Evolutionary conservation across 2,888 invertebrate species (phyloP), one percentile per base, ranked within the genome.

Genomic region (Ischnus inquisitorius): DNA sequence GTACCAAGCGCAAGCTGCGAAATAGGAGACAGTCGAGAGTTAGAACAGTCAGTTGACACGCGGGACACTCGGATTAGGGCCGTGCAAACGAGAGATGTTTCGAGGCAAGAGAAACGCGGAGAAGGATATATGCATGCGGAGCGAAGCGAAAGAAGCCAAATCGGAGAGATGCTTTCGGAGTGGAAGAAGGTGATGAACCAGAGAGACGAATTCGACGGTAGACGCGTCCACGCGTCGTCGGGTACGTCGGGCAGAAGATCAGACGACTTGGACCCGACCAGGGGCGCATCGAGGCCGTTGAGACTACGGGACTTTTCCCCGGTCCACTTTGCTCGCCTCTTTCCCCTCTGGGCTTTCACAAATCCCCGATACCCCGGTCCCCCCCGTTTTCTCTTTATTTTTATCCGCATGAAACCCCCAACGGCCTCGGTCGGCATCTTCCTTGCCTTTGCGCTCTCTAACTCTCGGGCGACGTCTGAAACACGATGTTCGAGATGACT

Each of bases 121-220:
- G 46, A 72, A n/a, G 22, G 22, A 60, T 22, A 43, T 41, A 16
- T n/a, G 25, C 25, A 34, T 16, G 10, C 22, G 22, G 22, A 46
- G 51, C 51, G 1, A 34, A 48, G 77, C 16, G 57, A 57, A 60
- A 34, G 77, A 57, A 54, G 77, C 54, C 19, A 22, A 54, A 54
- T 19, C 39, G 34, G 34, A 46, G 54, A 22, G 54, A 54, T 62
- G 75, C 64, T 64, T 51, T 75, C 64, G n/a, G 64, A 64, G 62
- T 51, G 74, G 65, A 25, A 64, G 48, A 57, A 78, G 60, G 69
- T 64, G 62, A 60, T 69, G 81, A 51, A 77, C 46, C 68, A 54
- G 48, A 48, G 79, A 68, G 78, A 82, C 67, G 62, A 83, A 79
- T 79, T 60, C 62, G 65, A 83, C 48, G 75, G 79, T 51, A 83